Conservation (phyloP, 2,113 vertebrate species). For the Sorex fumeus region DNA sequence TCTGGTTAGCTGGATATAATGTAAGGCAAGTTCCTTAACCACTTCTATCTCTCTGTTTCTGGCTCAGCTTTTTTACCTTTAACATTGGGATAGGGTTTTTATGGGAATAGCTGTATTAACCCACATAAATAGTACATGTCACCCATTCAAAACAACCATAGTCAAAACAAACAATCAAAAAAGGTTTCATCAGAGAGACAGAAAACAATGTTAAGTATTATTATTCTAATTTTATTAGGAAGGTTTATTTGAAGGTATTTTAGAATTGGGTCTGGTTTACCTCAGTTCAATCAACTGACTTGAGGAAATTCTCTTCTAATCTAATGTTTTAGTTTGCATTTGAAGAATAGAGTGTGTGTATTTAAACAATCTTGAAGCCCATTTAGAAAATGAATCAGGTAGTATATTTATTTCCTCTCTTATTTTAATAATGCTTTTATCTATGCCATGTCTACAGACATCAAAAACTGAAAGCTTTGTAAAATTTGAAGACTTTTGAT, state of each 20-base stretch:
- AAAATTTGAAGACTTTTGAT: neutral
- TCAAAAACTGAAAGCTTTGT: conserved; percentile 12
- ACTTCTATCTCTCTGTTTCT: no score
- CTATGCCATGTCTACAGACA: neutral
- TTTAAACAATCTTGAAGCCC: neutral
- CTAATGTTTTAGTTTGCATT: conserved; percentile 24
- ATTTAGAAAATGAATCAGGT: neutral
- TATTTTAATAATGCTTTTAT: neutral
- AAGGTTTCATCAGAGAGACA: no score
- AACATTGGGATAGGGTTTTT: neutral
- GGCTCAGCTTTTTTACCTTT: neutral
- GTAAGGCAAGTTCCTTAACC: no score
- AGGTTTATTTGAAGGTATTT: conserved; percentile 35
- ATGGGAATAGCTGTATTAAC: neutral
- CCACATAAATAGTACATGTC: neutral
- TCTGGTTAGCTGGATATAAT: no score
- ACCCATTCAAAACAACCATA: neutral
- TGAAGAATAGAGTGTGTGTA: neutral
- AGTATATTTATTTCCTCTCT: neutral
- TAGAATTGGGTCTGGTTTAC: neutral
- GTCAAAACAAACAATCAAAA: neutral
- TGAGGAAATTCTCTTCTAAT: neutral
- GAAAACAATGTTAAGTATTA: neutral
- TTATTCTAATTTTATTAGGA: neutral
- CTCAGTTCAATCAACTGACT: neutral